Percentiles rank a stretch among this genome's conserved stretches.
Conservation (phyloP, 2,113 vertebrate genomes). For the Sorex fumeus region DNA sequence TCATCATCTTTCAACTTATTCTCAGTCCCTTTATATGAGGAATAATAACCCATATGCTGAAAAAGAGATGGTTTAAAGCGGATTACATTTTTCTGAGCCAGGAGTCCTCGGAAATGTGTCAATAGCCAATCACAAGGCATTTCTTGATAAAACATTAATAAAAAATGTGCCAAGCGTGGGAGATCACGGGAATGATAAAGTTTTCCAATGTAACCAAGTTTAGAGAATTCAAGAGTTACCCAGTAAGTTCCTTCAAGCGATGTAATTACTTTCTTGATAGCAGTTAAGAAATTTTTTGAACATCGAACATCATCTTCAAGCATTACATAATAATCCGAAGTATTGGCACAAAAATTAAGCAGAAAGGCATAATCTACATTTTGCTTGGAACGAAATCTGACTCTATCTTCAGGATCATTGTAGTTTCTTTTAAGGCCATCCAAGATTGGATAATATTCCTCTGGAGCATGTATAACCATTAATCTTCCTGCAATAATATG, state of each 20-base stretch:
- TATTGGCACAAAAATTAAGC: constrained; percentile 98
- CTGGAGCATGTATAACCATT: constrained; percentile 96
- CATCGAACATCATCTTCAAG: constrained; percentile 98
- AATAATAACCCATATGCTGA: constrained; percentile 99
- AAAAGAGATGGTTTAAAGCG: constrained; percentile 99
- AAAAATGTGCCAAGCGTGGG: constrained; percentile 96
- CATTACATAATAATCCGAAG: constrained; percentile 99
- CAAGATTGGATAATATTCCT: constrained; percentile 96
- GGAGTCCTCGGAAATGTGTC: constrained; percentile 95
- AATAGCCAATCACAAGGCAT: constrained; percentile 99
- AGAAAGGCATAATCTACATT: constrained; percentile 96
- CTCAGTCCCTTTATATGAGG: constrained; percentile 97
- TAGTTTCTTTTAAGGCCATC: constrained; percentile 99
- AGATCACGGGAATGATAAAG: constrained; percentile 95
- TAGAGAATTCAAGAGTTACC: constrained; percentile 99
- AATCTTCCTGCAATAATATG: constrained; percentile 97
- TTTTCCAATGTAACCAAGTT: constrained; percentile 99
- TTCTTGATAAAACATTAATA: constrained; percentile 99
- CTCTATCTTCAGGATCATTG: constrained; percentile 97
- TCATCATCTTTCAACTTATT: constrained; percentile 99
- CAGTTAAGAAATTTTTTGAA: constrained; percentile 96
- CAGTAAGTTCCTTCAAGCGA: constrained; percentile 97
- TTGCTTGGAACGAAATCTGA: constrained; percentile 98
- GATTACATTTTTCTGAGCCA: constrained; percentile 97
- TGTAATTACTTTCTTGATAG: constrained; percentile 98